Base-by-base conservation (phyloP, 2,113 vertebrate genomes). In the Eolophus roseicapilla region DNA sequence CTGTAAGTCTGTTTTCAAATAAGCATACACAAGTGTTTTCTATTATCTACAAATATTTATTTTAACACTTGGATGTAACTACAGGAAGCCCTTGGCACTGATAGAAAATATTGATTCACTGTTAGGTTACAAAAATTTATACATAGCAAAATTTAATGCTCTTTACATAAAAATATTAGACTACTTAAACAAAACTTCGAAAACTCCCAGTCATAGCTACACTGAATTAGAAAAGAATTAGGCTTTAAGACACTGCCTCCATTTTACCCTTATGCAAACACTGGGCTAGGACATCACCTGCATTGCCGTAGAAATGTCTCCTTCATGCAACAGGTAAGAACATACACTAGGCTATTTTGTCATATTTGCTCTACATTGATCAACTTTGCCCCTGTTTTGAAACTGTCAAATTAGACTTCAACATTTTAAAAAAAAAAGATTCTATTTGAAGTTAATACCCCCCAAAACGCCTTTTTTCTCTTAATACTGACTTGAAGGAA, bases 111-210 rank as follows among this genome's bases (percentile, higher is more conserved):
- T 98, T 98, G 98, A 98, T 99, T 99, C 98, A 98, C 98, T 98
- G 98, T 98, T 98, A 98, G 97, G 97, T 98, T 98, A 99, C 99
- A 99, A 99, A 98, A 99, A 99, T 99, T 98, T 99, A 99, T 99
- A 99, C 99, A 99, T 99, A 99, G 98, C 99, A 99, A 99, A 98
- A 98, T 99, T 97, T 99, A 98, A 98, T 99, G 99, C 97, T 97
- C 98, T 98, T 99, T 99, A 99, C 98, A 98, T 98, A 99, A 98
- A 98, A 99, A 98, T 98, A 98, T 98, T 98, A 98, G 98, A 98
- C 98, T 98, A 98, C 98, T 97, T 98, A 96, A 98, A 98, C 97
- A 98, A 98, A 98, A 98, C 97, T 97, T 97, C 96, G 95, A 97
- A 98, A 98, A 97, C 97, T 98, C 97, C 96, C 97, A 97, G 98